phyloP scores from a whole-genome alignment of 2,113 vertebrate species.

The Seriola rivoliana region DNA sequence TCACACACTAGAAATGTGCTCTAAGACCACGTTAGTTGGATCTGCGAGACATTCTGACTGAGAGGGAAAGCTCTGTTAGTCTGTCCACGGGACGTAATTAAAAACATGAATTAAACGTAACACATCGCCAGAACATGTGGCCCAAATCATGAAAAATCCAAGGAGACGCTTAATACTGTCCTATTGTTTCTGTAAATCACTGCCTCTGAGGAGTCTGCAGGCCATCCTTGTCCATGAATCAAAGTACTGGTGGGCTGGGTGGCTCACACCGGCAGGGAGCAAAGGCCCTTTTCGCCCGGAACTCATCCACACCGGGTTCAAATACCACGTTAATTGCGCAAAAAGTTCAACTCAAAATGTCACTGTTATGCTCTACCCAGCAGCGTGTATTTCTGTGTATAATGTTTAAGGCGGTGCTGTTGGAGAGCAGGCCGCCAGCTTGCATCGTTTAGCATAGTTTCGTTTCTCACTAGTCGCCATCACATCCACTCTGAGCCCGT shows the following conservation, averaged over 20 bases:
- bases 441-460: slow-evolving; percentile 62
- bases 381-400: fast-evolving
- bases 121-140: too few species aligned
- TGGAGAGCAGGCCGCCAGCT: slow-evolving; percentile 41
- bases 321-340: not conserved
- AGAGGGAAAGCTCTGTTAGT: not conserved
- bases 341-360: not conserved
- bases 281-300: slow-evolving; percentile 63
- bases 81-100: not conserved
- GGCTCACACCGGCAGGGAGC: slow-evolving; percentile 56
- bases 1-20: slow-evolving; percentile 17
- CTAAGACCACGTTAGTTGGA: slow-evolving; percentile 9
- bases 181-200: slow-evolving; percentile 9
- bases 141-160: too few species aligned
- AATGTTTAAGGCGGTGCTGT: not conserved
- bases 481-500: slow-evolving; percentile 61
- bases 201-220: slow-evolving; percentile 32
- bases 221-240: slow-evolving; percentile 45
- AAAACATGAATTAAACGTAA: not conserved
- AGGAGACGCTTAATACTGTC: not conserved
- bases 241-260: slow-evolving; percentile 55
- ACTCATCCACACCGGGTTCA: slow-evolving; percentile 33
- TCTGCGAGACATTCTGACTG: not conserved
- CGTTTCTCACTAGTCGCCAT: slow-evolving; percentile 78
- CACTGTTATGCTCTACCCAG: not conserved